Base-by-base conservation (phyloP, 2,888 invertebrate genomes). In the Disparrhopalites patrizii region DNA sequence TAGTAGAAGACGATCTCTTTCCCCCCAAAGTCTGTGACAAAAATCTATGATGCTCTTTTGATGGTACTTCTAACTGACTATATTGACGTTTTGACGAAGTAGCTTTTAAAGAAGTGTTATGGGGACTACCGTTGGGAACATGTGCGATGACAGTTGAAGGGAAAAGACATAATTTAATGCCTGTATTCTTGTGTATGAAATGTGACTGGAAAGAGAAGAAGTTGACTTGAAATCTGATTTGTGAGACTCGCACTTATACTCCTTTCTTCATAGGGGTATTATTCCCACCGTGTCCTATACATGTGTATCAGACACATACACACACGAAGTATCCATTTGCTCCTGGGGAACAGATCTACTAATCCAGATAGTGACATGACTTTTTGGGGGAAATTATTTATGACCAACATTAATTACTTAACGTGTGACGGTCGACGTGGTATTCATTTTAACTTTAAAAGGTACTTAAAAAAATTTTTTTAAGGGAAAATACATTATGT, bases 91-190 rank as follows among this genome's bases (percentile, higher is more conserved):
- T 47, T 23, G 7, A 47, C n/a, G n/a, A n/a, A n/a, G n/a, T n/a
- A 47, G 47, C 47, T 47, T 47, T 47, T 47, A 20, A n/a, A n/a
- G n/a, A n/a, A n/a, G n/a, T n/a, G n/a, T n/a, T n/a, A n/a, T n/a
- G n/a, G n/a, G n/a, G n/a, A n/a, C n/a, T n/a, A 47, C 47, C 23
- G 25, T 47, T 47, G 23, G 25, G 8, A 47, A 47, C 47, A 47
- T 47, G 25, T 47, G 47, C 47, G 47, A 15, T 47, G 47, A 47
- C 47, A 47, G 47, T 47, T 47, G 47, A 47, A n/a, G 47, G 47
- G 47, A 47, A 47, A 47, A 7, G 47, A 47, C 23, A 47, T 47
- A 47, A 47, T 47, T 47, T 47, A 47, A 47, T 47, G 47, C 47
- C 25, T 40, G 40, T 40, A 40, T 40, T 15, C 18, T 18, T 40